A percentile compares a stretch with the other conserved stretches of the same genome.
Conservation (phyloP, 2,888 invertebrate species). For the Pyrocoelia pectoralis region DNA sequence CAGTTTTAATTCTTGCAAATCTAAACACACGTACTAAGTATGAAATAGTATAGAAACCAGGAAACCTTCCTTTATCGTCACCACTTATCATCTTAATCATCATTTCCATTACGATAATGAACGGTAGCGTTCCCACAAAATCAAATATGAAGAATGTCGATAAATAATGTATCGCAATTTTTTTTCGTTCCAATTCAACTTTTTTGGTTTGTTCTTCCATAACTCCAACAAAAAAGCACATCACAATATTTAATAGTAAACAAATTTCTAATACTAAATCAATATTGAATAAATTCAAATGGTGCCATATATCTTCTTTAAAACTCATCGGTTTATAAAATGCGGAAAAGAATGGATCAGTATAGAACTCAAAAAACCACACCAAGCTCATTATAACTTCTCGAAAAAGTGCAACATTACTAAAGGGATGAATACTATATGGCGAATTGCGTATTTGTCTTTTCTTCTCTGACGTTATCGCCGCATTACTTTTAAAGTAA, state of each 20-base stretch:
- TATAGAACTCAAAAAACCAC: conserved; percentile 31
- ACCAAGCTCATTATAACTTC: conserved; percentile 32
- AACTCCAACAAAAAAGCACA: conserved; percentile 54
- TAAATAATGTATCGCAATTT: conserved; percentile 32
- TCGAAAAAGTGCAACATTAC: conserved; percentile 34
- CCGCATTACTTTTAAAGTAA: conserved; percentile 51
- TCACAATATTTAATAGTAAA: no score
- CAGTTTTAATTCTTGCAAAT: conserved; percentile 21
- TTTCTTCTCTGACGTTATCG: conserved; percentile 53
- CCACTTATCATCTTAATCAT: no score
- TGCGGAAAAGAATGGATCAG: conserved; percentile 32
- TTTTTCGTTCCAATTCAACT: conserved; percentile 34
- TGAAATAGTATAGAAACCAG: no score
- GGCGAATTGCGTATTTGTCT: conserved; percentile 50
- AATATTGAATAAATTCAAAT: no score
- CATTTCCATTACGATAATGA: conserved; percentile 11
- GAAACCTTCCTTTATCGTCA: no score
- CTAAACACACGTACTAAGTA: conserved; percentile 14
- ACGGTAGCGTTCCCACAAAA: conserved; percentile 33
- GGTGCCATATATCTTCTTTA: no score
- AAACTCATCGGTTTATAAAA: conserved; percentile 3
- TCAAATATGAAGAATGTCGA: conserved; percentile 38
- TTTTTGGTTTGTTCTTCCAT: conserved; percentile 37
- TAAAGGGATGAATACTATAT: conserved; percentile 57
- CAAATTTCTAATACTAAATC: no score